phyloP scores from a whole-genome alignment of 2,113 vertebrate genomes.

The Vidua chalybeata region DNA sequence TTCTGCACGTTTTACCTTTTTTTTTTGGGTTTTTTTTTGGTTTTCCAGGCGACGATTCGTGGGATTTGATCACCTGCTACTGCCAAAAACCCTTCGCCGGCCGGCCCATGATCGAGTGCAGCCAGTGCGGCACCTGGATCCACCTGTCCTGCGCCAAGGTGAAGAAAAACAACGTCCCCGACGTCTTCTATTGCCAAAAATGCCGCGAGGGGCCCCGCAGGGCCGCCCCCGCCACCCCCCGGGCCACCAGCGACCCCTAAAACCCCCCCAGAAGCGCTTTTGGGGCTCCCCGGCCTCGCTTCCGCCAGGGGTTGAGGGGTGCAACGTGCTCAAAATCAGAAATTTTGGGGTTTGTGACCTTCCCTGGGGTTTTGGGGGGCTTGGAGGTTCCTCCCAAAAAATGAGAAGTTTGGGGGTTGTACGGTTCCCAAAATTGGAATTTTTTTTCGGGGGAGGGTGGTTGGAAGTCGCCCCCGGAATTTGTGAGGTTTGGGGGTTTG shows the following conservation, averaged over 20 bases:
- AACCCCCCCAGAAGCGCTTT: too few species aligned
- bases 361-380: background rate
- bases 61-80: background rate
- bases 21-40: background rate
- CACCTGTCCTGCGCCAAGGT: background rate
- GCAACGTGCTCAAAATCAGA: background rate
- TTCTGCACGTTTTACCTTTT: too few species aligned
- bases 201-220: background rate
- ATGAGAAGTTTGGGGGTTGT: background rate
- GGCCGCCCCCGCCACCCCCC: background rate
- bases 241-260: background rate
- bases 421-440: accelerated
- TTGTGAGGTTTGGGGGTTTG: background rate
- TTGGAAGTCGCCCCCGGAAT: too few species aligned
- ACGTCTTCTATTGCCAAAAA: background rate
- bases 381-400: background rate
- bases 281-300: background rate
- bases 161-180: background rate
- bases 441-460: background rate
- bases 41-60: background rate
- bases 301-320: too few species aligned
- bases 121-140: background rate
- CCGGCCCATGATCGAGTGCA: background rate
- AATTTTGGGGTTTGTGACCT: background rate
- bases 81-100: background rate